phyloP scores from a whole-genome alignment of 2,797 vertebrate genomes.

The Cynopterus sphinx region DNA sequence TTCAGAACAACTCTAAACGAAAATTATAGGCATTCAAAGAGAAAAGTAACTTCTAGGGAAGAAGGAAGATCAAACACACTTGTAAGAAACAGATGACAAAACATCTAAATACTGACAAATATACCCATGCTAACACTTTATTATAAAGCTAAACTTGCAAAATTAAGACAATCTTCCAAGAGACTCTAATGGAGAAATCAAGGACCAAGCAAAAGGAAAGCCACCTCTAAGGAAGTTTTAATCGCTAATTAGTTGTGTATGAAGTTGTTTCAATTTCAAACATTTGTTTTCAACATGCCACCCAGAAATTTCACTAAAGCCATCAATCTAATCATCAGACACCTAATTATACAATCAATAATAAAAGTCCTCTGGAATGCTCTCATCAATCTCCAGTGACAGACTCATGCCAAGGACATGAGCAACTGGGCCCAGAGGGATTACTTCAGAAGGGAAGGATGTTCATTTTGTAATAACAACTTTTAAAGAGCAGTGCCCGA shows the following conservation, averaged over 20 bases:
- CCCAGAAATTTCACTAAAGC: conserved; percentile 47
- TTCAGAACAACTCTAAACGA: not conserved
- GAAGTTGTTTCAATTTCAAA: conserved; percentile 41
- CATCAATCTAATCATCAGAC: conserved; percentile 38
- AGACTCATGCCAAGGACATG: conserved; percentile 46
- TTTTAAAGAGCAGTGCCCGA: not conserved
- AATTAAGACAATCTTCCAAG: not conserved
- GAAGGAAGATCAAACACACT: not conserved
- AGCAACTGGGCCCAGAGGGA: not conserved
- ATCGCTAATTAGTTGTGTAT: not conserved
- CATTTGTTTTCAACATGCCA: conserved; percentile 57
- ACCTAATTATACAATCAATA: conserved; percentile 67
- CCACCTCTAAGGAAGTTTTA: not conserved
- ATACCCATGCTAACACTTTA: not conserved
- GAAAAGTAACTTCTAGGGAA: not conserved
- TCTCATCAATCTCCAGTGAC: conserved; percentile 58
- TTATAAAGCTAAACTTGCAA: conserved; percentile 8
- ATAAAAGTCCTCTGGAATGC: conserved; percentile 56
- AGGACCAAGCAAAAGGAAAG: conserved; percentile 14
- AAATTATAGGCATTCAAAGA: conserved; percentile 15
- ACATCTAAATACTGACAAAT: not conserved
- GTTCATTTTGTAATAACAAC: conserved; percentile 39
- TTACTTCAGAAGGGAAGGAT: conserved; percentile 4
- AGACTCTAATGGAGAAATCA: not conserved
- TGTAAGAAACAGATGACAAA: not conserved